Conservation (phyloP, 2,888 invertebrate species). For the Morpho helenor region DNA sequence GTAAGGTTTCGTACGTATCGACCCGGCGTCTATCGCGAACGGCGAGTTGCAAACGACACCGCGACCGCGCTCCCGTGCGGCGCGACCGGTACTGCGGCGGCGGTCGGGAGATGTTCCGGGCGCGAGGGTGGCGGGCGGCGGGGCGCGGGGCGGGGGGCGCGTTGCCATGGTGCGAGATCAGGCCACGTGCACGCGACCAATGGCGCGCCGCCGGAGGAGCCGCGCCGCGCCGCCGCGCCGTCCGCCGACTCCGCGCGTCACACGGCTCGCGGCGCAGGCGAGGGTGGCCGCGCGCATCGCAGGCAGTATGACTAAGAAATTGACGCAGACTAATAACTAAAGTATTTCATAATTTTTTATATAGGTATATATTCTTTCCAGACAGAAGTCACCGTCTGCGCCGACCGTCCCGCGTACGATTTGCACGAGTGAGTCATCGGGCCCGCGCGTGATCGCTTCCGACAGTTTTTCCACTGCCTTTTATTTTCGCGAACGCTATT, state of each 20-base stretch:
- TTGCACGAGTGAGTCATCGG: too few relatives aligned
- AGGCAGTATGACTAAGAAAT: neutral
- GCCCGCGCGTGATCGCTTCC: too few relatives aligned
- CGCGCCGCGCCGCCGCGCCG: conserved; percentile 35
- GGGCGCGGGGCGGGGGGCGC: conserved; percentile 35
- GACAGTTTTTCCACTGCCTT: too few relatives aligned
- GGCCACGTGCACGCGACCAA: conserved; percentile 86
- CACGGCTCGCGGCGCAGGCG: neutral
- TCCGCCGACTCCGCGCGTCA: conserved; percentile 15
- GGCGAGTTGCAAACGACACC: conserved; percentile 11
- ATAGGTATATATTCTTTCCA: too few relatives aligned
- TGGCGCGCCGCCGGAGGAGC: conserved; percentile 44
- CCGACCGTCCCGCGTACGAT: too few relatives aligned
- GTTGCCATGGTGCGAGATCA: conserved; percentile 87
- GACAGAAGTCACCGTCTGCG: too few relatives aligned
- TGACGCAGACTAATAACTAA: too few relatives aligned
- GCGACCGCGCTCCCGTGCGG: conserved; percentile 15
- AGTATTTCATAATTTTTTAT: too few relatives aligned
- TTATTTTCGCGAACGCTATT: too few relatives aligned
- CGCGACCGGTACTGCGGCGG: conserved; percentile 19
- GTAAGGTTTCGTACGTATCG: conserved; percentile 45
- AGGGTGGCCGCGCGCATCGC: neutral
- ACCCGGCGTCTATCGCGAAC: conserved; percentile 32
- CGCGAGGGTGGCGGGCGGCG: conserved; percentile 40
- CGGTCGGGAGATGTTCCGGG: conserved; percentile 29